phyloP scores from a whole-genome alignment of 1,140 invertebrate genomes.

The Meloidogyne floridensis region DNA sequence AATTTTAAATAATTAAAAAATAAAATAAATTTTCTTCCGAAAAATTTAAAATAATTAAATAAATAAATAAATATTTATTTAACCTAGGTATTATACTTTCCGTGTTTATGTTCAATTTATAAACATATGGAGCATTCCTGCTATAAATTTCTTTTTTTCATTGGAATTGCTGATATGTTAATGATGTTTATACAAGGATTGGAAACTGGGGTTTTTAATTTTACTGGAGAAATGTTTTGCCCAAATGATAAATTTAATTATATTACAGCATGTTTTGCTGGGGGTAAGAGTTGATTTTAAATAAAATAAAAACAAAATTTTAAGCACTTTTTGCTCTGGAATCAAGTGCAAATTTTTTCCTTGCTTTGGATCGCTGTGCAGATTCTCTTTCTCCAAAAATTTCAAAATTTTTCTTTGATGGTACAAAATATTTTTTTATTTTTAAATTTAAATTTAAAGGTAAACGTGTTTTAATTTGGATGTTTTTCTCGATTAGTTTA shows the following conservation, averaged over 20 bases:
- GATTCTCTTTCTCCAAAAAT: neutral
- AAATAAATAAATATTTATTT: neutral
- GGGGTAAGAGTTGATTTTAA: neutral
- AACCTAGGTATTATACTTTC: slow-evolving; percentile 2
- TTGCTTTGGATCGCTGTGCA: neutral
- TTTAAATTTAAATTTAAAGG: neutral
- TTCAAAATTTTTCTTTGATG: neutral
- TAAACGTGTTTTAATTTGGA: neutral
- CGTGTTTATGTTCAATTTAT: slow-evolving; percentile 12
- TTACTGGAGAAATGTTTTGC: slow-evolving; percentile 22
- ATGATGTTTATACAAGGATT: slow-evolving; percentile 18
- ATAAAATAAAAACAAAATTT: neutral
- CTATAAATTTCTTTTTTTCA: slow-evolving; percentile 19
- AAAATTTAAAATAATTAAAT: neutral
- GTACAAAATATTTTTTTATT: neutral
- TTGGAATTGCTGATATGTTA: slow-evolving; percentile 10
- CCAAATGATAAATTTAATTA: neutral
- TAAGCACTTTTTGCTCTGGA: slow-evolving; percentile 6
- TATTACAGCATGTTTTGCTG: neutral
- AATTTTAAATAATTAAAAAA: neutral
- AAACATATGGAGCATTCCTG: slow-evolving; percentile 5
- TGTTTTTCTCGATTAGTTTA: neutral
- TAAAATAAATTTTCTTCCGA: neutral
- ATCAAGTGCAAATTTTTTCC: slow-evolving; percentile 13
- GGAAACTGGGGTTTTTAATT: neutral